These are phyloP conservation scores for Esperia sulphurella DNA, from an alignment of 2,888 invertebrate genomes.

Conservation along the genomic window DNA sequence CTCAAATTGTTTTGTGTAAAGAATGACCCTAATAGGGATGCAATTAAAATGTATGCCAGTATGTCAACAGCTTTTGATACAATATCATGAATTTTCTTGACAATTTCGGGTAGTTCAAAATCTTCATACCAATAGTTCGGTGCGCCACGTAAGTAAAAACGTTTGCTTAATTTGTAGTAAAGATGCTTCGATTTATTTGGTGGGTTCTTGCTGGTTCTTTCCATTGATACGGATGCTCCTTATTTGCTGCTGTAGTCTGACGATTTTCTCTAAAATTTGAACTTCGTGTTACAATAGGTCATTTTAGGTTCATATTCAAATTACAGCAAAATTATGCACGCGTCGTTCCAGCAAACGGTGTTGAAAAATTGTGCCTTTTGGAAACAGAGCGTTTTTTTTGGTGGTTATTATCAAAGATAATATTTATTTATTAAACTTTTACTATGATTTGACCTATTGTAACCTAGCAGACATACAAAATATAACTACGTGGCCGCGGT, in stretches of 20 bases:
- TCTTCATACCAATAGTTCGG: conserved; percentile 5
- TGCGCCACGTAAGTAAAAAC: not conserved
- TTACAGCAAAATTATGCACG: too few species aligned
- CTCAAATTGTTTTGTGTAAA: conserved; percentile 27
- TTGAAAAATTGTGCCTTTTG: too few species aligned
- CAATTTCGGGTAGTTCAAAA: not conserved
- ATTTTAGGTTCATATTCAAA: too few species aligned
- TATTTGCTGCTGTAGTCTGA: not conserved
- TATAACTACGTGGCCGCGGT: too few species aligned
- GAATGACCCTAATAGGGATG: conserved; percentile 13
- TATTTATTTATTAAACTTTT: too few species aligned
- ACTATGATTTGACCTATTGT: too few species aligned
- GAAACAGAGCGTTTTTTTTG: too few species aligned
- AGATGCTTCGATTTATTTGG: not conserved
- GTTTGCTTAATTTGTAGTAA: not conserved
- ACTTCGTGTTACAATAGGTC: too few species aligned
- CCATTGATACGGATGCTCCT: not conserved
- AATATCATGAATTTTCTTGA: conserved; percentile 6
- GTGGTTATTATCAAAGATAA: too few species aligned
- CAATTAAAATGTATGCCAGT: conserved; percentile 6
- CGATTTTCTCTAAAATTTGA: too few species aligned
- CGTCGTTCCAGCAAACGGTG: too few species aligned
- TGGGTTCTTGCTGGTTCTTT: not conserved
- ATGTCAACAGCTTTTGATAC: not conserved
- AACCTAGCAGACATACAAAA: too few species aligned